Conservation (phyloP, 2,113 vertebrate species). For the Prolemur simus region DNA sequence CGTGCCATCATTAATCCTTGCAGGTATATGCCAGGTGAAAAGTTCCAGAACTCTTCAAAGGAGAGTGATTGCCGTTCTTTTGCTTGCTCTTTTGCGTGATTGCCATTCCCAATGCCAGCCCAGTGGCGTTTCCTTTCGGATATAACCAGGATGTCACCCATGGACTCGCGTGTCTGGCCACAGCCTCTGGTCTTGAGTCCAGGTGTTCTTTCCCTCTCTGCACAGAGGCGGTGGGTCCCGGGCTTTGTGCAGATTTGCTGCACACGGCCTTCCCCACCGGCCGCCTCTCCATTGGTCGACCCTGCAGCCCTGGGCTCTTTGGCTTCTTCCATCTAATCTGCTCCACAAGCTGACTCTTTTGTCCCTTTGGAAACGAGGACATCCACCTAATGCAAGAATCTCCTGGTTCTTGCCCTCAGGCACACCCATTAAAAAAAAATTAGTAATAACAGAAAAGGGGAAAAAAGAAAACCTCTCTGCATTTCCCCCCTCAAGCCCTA, state of each 20-base stretch:
- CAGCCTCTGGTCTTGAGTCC: fast-evolving
- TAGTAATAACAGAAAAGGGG: neutral
- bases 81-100: fast-evolving
- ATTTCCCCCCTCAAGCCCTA: neutral
- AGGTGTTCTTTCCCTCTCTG: neutral
- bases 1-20: neutral
- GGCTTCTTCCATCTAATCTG: conserved; percentile 16
- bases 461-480: neutral
- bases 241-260: neutral
- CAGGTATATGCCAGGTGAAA: neutral
- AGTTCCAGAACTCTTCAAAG: neutral
- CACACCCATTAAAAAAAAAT: neutral
- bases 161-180: fast-evolving
- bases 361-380: conserved; percentile 43
- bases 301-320: conserved; percentile 13
- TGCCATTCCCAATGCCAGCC: fast-evolving
- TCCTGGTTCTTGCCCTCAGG: neutral
- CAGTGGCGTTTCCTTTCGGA: fast-evolving
- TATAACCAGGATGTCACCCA: neutral
- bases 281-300: neutral
- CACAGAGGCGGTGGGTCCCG: fast-evolving
- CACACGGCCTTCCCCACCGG: neutral
- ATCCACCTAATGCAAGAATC: conserved; percentile 27
- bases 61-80: no score
- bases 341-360: conserved; percentile 58